These are phyloP conservation scores for Canis aureus DNA, from an alignment of 2,113 vertebrate genomes.

Conservation along the genomic window DNA sequence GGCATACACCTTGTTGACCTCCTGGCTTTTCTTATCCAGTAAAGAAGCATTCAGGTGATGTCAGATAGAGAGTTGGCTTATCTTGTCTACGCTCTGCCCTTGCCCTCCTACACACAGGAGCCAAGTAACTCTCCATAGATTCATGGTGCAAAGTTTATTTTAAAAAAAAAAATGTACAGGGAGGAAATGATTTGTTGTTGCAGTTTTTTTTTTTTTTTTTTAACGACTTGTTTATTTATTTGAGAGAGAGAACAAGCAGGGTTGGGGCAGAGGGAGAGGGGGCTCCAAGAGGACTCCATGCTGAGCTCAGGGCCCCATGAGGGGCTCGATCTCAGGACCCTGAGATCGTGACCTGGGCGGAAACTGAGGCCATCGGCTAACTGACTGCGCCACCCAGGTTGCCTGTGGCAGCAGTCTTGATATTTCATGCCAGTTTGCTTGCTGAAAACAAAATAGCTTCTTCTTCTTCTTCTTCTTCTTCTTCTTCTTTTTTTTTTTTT, in stretches of 20 bases:
- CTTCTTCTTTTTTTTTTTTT: not conserved
- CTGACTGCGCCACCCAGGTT: not conserved
- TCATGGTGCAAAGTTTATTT: not conserved
- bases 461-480: no score
- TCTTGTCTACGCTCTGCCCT: not conserved
- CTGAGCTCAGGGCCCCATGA: not conserved
- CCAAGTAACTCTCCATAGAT: not conserved
- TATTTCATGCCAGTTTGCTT: not conserved
- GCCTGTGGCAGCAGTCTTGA: not conserved
- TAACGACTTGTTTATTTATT: not conserved
- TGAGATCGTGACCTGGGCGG: not conserved
- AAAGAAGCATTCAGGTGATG: not conserved
- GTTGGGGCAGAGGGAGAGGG: not conserved
- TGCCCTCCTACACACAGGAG: not conserved
- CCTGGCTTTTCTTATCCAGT: not conserved
- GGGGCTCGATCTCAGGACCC: not conserved
- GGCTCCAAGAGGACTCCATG: not conserved
- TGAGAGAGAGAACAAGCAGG: not conserved
- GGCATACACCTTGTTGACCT: not conserved
- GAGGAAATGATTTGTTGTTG: conserved; percentile 16
- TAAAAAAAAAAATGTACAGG: not conserved
- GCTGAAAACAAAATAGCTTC: not conserved
- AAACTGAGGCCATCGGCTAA: not conserved
- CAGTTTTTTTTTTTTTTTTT: not conserved
- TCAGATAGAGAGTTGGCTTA: not conserved